A percentile compares a stretch with the other conserved stretches of the same genome.
phyloP scores from a whole-genome alignment of 1,140 invertebrate genomes.

The Drepana arcuata region DNA sequence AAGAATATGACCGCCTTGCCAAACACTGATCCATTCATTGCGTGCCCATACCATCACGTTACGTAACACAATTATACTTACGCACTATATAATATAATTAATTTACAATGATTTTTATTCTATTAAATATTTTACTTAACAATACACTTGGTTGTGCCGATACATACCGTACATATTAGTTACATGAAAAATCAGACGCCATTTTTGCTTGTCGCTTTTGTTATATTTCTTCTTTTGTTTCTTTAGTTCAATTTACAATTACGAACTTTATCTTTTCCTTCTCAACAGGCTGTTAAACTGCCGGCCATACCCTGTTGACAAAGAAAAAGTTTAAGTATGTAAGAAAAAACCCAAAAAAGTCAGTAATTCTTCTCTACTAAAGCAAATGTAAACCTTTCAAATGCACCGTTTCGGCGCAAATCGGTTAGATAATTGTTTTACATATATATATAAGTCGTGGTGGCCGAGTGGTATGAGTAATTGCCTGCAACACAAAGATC shows the following conservation, averaged over 20 bases:
- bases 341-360: background rate
- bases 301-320: conserved; percentile 66
- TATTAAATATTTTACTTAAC: conserved; percentile 58
- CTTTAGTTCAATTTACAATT: conserved; percentile 28
- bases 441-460: no score
- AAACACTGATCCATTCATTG: no score
- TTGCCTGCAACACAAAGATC: no score
- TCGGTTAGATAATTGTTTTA: no score
- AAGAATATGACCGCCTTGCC: no score
- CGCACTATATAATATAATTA: no score
- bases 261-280: conserved; percentile 23
- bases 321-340: conserved; percentile 16
- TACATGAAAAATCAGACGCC: conserved; percentile 8
- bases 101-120: conserved; percentile 13
- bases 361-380: no score
- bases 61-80: no score
- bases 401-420: no score
- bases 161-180: conserved; percentile 14
- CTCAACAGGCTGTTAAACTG: conserved; percentile 52
- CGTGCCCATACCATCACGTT: no score
- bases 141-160: conserved; percentile 60
- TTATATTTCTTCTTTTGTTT: conserved; percentile 12
- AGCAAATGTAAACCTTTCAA: no score
- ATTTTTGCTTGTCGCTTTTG: conserved; percentile 13
- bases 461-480: no score